A percentile compares a stretch with the other conserved stretches of the same genome.
Conservation (phyloP, 2,797 vertebrate species). For the Schizopygopsis pylzovi region DNA sequence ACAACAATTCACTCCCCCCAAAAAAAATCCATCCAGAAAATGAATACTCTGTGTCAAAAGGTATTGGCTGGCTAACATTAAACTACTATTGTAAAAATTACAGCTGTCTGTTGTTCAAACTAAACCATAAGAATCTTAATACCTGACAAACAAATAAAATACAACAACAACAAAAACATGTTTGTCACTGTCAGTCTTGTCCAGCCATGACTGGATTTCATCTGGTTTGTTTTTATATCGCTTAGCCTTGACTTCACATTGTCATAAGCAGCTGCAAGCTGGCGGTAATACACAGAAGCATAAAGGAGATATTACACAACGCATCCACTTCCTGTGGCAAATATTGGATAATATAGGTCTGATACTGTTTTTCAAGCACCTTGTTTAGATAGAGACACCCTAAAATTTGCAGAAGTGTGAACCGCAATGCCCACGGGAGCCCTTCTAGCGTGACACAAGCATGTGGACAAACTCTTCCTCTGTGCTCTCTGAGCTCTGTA, state of each 20-base stretch:
- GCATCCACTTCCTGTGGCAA: constrained; percentile 48
- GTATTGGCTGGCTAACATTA: not conserved
- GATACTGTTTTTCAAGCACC: constrained; percentile 41
- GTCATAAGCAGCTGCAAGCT: constrained; percentile 37
- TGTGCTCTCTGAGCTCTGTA: constrained; percentile 68
- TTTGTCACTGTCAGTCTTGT: constrained; percentile 5
- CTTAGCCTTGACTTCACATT: constrained; percentile 21
- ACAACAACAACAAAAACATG: not conserved
- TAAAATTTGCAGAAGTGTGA: constrained; percentile 76
- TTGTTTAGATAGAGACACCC: constrained; percentile 46
- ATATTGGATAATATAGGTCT: constrained; percentile 46
- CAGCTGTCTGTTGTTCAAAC: not conserved
- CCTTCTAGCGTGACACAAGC: constrained; percentile 67
- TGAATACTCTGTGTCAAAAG: not conserved
- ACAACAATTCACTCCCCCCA: not conserved
- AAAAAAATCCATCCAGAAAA: not conserved
- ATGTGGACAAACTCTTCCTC: constrained; percentile 77
- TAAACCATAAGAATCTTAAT: constrained; percentile 1
- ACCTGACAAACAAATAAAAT: not conserved
- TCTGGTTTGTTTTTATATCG: constrained; percentile 10
- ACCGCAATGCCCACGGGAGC: constrained; percentile 58
- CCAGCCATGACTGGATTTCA: not conserved
- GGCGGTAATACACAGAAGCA: constrained; percentile 38
- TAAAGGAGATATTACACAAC: constrained; percentile 51
- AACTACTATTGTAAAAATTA: not conserved